Percentiles rank a stretch among this genome's conserved stretches.
Conservation (phyloP, 2,113 vertebrate genomes). For the Sinocyclocheilus grahami region DNA sequence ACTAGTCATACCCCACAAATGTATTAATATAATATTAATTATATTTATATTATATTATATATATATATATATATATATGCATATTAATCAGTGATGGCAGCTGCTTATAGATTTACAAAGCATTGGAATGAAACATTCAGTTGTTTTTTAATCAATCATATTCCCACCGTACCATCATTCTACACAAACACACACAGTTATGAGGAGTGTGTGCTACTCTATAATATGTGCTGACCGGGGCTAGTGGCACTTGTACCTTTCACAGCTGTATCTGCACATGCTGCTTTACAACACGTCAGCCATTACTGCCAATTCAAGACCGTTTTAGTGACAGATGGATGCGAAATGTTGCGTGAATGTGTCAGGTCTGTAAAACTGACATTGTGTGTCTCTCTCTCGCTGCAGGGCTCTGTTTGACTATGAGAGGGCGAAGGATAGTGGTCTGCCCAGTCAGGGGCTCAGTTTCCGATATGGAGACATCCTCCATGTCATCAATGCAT, state of each 20-base stretch:
- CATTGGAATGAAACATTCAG: background rate
- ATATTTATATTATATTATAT: too few species aligned
- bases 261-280: background rate
- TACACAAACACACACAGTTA: background rate
- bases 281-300: slow-evolving; percentile 21
- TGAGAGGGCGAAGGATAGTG: slow-evolving; percentile 94
- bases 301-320: slow-evolving; percentile 33
- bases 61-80: too few species aligned
- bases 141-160: background rate
- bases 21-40: too few species aligned
- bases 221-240: background rate
- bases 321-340: slow-evolving; percentile 37
- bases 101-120: background rate
- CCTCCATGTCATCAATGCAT: slow-evolving; percentile 95
- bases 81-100: too few species aligned
- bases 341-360: background rate
- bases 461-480: slow-evolving; percentile 96
- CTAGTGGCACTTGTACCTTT: background rate
- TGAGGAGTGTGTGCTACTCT: background rate
- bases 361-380: slow-evolving; percentile 17
- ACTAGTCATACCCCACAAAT: too few species aligned
- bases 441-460: slow-evolving; percentile 94
- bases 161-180: background rate
- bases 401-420: slow-evolving; percentile 95
- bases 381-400: background rate